Conservation (phyloP, 2,113 vertebrate species). For the Ptilorrhoa leucosticta region DNA sequence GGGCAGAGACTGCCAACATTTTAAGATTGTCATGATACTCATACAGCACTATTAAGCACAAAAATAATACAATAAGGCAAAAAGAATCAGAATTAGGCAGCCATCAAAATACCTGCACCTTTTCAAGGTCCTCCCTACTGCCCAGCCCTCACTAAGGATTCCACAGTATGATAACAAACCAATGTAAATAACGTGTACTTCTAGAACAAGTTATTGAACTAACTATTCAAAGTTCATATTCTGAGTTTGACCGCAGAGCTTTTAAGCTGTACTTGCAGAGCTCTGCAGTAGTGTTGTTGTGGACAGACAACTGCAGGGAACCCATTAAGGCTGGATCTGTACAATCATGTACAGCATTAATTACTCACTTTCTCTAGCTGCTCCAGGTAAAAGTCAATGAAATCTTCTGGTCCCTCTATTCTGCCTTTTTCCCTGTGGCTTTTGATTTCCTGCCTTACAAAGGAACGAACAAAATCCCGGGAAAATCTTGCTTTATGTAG, state of each 20-base stretch:
- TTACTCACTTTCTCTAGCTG: constrained; percentile 57
- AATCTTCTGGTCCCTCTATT: constrained; percentile 6
- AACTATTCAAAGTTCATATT: background rate
- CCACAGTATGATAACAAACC: background rate
- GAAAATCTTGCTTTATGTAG: background rate
- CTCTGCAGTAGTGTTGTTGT: background rate
- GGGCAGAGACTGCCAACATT: background rate
- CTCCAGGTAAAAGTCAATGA: constrained; percentile 63
- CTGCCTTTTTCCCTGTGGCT: background rate
- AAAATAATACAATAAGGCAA: background rate
- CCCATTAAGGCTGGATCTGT: rapidly evolving
- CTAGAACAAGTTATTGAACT: background rate
- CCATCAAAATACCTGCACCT: background rate
- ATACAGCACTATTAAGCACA: background rate
- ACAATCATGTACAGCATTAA: background rate
- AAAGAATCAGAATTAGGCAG: background rate
- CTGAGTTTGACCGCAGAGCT: background rate
- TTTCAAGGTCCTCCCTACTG: background rate
- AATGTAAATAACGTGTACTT: background rate
- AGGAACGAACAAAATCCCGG: background rate
- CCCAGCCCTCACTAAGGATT: background rate
- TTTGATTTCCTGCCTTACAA: constrained; percentile 38
- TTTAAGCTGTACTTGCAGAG: background rate
- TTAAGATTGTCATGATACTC: background rate
- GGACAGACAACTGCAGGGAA: background rate